These are phyloP conservation scores for Ferdinandea cuprea DNA, from an alignment of 2,888 invertebrate species.

Conservation along the genomic window DNA sequence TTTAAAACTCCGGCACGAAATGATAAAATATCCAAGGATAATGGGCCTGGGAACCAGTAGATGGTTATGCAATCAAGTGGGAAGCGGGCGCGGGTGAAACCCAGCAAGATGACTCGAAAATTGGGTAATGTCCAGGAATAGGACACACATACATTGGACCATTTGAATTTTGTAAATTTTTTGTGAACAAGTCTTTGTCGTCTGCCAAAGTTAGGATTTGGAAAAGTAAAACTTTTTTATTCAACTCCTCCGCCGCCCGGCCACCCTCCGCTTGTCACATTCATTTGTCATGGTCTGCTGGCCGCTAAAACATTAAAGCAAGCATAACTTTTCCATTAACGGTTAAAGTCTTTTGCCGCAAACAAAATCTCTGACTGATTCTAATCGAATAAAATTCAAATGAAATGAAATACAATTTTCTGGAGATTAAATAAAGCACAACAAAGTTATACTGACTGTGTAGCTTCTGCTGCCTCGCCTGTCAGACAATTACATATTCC, in stretches of 20 bases:
- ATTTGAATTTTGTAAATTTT: not conserved
- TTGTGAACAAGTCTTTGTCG: not conserved
- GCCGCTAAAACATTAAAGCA: not conserved
- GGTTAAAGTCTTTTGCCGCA: not conserved
- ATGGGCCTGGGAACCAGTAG: not conserved
- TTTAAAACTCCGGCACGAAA: constrained; percentile 11
- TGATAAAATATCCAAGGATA: constrained; percentile 26
- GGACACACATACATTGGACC: no score
- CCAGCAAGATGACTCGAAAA: constrained; percentile 11
- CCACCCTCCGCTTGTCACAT: not conserved
- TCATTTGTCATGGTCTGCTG: not conserved
- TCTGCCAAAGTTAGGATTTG: not conserved
- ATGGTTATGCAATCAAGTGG: constrained; percentile 31
- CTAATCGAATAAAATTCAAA: constrained; percentile 17
- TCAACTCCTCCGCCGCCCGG: not conserved
- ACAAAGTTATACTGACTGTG: not conserved
- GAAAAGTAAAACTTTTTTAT: no score
- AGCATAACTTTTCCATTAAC: not conserved
- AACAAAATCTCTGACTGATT: not conserved
- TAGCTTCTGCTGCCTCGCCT: not conserved
- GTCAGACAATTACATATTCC: constrained; percentile 1
- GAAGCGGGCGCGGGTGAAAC: not conserved
- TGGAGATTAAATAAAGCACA: not conserved
- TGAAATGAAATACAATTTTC: constrained; percentile 4
- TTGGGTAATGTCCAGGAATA: not conserved